These are phyloP conservation scores for Drosophila equinoxialis DNA, from an alignment of 1,140 invertebrate species.

Conservation along the genomic window DNA sequence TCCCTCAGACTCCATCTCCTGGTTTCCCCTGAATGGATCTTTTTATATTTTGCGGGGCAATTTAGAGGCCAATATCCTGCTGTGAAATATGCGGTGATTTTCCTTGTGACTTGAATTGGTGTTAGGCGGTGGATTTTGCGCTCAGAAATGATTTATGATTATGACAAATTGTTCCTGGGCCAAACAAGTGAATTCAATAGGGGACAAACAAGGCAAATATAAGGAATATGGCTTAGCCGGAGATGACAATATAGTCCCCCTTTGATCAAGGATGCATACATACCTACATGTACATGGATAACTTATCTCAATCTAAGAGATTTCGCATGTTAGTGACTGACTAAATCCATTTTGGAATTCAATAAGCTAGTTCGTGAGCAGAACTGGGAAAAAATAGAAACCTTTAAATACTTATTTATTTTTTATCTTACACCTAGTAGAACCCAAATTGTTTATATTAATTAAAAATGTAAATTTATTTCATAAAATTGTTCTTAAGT, in stretches of 20 bases:
- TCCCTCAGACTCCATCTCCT: slow-evolving; percentile 19
- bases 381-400: no score
- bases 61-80: slow-evolving; percentile 83
- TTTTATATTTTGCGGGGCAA: slow-evolving; percentile 79
- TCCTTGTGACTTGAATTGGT: slow-evolving; percentile 26
- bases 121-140: slow-evolving; percentile 76
- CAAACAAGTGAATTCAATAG: slow-evolving; percentile 59
- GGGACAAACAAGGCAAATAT: background rate
- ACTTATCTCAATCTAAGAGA: background rate
- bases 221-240: background rate
- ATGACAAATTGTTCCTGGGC: slow-evolving; percentile 71
- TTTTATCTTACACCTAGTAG: background rate
- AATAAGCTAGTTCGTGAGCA: no score
- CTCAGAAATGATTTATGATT: slow-evolving; percentile 81
- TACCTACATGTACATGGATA: background rate
- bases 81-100: slow-evolving; percentile 82
- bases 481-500: background rate
- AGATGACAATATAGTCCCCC: slow-evolving; percentile 2
- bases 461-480: background rate
- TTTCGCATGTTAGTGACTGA: background rate
- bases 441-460: background rate
- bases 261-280: background rate
- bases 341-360: no score
- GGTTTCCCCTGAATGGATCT: slow-evolving; percentile 20
- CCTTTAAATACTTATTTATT: no score